Evolutionary conservation across 2,888 invertebrate species (phyloP).

Genomic region (Megamerina dolium): DNA sequence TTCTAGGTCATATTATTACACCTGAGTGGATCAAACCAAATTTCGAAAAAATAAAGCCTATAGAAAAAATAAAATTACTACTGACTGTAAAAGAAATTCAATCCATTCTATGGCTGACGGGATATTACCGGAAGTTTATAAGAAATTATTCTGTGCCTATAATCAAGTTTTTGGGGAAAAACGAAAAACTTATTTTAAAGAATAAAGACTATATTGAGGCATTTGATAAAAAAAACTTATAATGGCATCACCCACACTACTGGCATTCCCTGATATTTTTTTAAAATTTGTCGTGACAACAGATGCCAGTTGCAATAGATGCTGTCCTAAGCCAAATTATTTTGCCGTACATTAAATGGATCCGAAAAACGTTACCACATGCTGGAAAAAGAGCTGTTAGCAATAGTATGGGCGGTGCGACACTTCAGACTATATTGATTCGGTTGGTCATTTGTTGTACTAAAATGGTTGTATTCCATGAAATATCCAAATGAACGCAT

Average conservation of each 20-base stretch:
- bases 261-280: slow-evolving; percentile 14
- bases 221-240: slow-evolving; percentile 12
- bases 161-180: slow-evolving; percentile 13
- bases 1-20: slow-evolving; percentile 1
- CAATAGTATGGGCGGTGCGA: slow-evolving; percentile 1
- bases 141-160: slow-evolving; percentile 12
- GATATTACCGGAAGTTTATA: slow-evolving; percentile 1
- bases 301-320: slow-evolving; percentile 27
- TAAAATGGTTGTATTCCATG: too few relatives aligned
- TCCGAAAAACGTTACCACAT: slow-evolving; percentile 26
- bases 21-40: not conserved
- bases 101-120: not conserved
- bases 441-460: too few relatives aligned
- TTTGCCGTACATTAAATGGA: slow-evolving; percentile 28
- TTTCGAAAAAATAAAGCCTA: not conserved
- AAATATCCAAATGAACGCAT: too few relatives aligned
- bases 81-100: not conserved
- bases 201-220: slow-evolving; percentile 12
- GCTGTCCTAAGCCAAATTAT: slow-evolving; percentile 30
- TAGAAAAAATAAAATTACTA: not conserved
- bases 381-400: slow-evolving; percentile 30
- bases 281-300: slow-evolving; percentile 10
- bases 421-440: not conserved
- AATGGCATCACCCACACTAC: slow-evolving; percentile 9
- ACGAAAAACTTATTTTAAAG: slow-evolving; percentile 7